Evolutionary conservation across 2,888 invertebrate species (phyloP).

Genomic region (Polydrusus cervinus): DNA sequence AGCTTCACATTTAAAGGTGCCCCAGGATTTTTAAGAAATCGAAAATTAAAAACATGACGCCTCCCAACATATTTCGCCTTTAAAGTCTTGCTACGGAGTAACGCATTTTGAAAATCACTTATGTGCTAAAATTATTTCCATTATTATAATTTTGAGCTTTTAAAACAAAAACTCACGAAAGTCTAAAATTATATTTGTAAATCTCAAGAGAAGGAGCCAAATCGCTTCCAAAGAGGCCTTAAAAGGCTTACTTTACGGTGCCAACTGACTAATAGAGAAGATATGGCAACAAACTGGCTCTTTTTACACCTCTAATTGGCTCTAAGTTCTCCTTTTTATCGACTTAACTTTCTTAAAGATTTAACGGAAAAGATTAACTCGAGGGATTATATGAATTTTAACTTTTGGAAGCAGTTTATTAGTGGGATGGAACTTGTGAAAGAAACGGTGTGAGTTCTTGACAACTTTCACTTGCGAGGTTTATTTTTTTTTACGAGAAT

Average conservation of each 20-base stretch:
- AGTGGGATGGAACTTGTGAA: too few relatives aligned
- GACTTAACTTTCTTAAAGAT: slow-evolving; percentile 11
- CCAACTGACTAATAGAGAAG: slow-evolving; percentile 23
- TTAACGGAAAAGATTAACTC: background rate
- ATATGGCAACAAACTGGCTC: slow-evolving; percentile 18
- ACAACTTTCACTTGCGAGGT: too few relatives aligned
- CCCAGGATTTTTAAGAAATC: too few relatives aligned
- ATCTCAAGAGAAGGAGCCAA: background rate
- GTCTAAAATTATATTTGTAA: background rate
- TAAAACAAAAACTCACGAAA: background rate
- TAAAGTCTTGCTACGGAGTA: too few relatives aligned
- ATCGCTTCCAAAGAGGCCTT: background rate
- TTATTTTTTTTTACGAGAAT: too few relatives aligned
- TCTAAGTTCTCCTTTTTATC: slow-evolving; percentile 11
- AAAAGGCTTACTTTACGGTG: slow-evolving; percentile 26
- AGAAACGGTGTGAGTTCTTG: too few relatives aligned
- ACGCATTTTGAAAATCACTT: too few relatives aligned
- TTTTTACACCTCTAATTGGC: slow-evolving; percentile 31
- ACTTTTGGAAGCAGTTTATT: background rate
- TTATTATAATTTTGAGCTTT: background rate
- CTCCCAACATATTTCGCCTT: too few relatives aligned
- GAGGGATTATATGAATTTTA: slow-evolving; percentile 3
- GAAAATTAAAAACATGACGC: too few relatives aligned
- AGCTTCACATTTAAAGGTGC: too few relatives aligned
- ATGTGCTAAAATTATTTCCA: too few relatives aligned